phyloP scores from a whole-genome alignment of 1,140 invertebrate species.

The Drosophila chauvacae region DNA sequence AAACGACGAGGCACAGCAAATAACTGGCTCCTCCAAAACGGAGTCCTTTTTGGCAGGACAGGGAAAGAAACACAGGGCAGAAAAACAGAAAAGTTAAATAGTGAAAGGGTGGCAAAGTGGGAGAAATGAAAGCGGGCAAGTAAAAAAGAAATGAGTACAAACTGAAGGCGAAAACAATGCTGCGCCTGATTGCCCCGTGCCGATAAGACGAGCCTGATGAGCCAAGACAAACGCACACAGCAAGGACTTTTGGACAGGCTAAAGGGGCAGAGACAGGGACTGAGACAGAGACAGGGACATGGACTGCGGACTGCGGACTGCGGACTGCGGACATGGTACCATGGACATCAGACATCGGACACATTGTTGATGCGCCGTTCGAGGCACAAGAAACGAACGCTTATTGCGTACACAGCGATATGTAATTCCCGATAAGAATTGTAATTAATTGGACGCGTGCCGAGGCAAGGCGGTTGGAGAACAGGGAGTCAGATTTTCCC shows the following conservation, averaged over 20 bases:
- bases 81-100: neutral
- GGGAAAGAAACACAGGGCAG: neutral
- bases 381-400: neutral
- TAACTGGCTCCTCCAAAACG: constrained; percentile 15
- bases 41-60: constrained; percentile 33
- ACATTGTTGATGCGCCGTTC: constrained; percentile 21
- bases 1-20: constrained; percentile 19
- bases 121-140: neutral
- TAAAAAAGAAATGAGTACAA: constrained; percentile 10
- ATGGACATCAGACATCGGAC: constrained; percentile 15
- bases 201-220: constrained; percentile 60
- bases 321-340: constrained; percentile 25
- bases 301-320: constrained; percentile 11
- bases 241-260: constrained; percentile 4
- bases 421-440: constrained; percentile 62
- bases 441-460: constrained; percentile 63
- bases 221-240: constrained; percentile 47
- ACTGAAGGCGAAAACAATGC: constrained; percentile 65
- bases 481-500: neutral
- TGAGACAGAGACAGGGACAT: constrained; percentile 5
- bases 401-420: constrained; percentile 51
- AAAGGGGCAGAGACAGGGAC: constrained; percentile 13
- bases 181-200: constrained; percentile 60
- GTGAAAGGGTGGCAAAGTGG: neutral
- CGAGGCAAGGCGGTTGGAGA: neutral